These are phyloP conservation scores for Pyrgilauda ruficollis DNA, from an alignment of 2,113 vertebrate species.

Conservation along the genomic window DNA sequence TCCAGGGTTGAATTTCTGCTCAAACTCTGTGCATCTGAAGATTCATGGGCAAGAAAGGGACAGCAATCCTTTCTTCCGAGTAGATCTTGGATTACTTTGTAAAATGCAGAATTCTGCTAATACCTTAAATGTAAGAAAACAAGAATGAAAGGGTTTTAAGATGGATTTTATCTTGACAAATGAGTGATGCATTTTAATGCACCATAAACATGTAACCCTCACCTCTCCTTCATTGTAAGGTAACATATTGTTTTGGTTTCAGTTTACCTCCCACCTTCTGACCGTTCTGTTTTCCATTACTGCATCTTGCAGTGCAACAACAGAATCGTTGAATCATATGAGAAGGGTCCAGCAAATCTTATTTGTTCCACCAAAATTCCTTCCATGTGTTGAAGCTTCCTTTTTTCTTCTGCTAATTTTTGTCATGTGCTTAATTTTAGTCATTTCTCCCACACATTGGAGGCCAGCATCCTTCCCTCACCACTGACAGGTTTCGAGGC, in stretches of 20 bases:
- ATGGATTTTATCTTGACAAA: neutral
- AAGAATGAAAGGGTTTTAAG: neutral
- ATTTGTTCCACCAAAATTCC: conserved; percentile 76
- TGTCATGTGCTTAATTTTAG: conserved; percentile 75
- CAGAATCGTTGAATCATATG: conserved; percentile 77
- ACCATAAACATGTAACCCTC: conserved; percentile 46
- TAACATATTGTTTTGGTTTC: conserved; percentile 44
- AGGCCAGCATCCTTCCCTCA: conserved; percentile 47
- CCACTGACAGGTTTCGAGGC: conserved; percentile 67
- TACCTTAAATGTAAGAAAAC: neutral
- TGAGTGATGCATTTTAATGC: neutral
- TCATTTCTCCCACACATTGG: conserved; percentile 68
- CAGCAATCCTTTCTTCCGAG: neutral
- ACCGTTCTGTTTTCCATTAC: conserved; percentile 69
- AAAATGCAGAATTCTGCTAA: conserved; percentile 29
- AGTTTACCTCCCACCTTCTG: conserved; percentile 42
- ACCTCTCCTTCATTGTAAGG: conserved; percentile 38
- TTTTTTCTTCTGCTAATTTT: conserved; percentile 74
- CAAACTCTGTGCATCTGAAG: neutral
- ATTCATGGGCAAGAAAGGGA: neutral
- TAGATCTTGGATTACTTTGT: conserved; percentile 8
- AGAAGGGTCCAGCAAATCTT: conserved; percentile 72
- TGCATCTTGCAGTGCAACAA: conserved; percentile 64
- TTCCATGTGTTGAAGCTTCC: conserved; percentile 75
- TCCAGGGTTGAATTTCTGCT: conserved; percentile 6